phyloP scores from a whole-genome alignment of 2,888 invertebrate species.

The Furcula furcula region DNA sequence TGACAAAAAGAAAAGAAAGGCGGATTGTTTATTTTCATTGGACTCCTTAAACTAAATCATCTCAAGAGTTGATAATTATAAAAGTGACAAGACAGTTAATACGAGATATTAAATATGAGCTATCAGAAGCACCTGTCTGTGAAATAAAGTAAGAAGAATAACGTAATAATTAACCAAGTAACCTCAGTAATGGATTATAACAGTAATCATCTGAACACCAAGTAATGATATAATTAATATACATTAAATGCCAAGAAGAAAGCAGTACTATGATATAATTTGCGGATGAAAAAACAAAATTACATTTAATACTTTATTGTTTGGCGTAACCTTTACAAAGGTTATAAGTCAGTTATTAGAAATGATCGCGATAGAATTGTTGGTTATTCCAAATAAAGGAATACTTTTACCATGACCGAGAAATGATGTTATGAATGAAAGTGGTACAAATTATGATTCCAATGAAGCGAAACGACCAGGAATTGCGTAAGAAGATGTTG shows the following conservation, averaged over 20 bases:
- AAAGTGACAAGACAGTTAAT: no score
- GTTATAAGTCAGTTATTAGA: constrained; percentile 53
- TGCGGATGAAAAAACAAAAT: constrained; percentile 14
- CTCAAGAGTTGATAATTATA: no score
- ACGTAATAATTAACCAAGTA: no score
- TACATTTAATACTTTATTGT: constrained; percentile 24
- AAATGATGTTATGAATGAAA: constrained; percentile 35
- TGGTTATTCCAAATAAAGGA: constrained; percentile 33
- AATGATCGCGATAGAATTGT: constrained; percentile 33
- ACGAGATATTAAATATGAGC: no score
- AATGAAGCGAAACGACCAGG: constrained; percentile 24
- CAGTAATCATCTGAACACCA: constrained; percentile 15
- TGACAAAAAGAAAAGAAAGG: no score
- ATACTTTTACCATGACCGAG: constrained; percentile 39
- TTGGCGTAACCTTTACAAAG: constrained; percentile 52
- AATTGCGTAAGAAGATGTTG: constrained; percentile 18
- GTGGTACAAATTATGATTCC: constrained; percentile 34
- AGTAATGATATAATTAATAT: constrained; percentile 7
- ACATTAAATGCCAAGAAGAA: constrained; percentile 13
- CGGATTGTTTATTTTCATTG: no score
- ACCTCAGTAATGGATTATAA: constrained; percentile 15
- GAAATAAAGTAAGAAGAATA: no score
- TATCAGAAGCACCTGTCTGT: no score
- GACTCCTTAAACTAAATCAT: no score
- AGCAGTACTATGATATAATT: constrained; percentile 12